phyloP scores from a whole-genome alignment of 2,888 invertebrate genomes.

The Erebia epiphron region DNA sequence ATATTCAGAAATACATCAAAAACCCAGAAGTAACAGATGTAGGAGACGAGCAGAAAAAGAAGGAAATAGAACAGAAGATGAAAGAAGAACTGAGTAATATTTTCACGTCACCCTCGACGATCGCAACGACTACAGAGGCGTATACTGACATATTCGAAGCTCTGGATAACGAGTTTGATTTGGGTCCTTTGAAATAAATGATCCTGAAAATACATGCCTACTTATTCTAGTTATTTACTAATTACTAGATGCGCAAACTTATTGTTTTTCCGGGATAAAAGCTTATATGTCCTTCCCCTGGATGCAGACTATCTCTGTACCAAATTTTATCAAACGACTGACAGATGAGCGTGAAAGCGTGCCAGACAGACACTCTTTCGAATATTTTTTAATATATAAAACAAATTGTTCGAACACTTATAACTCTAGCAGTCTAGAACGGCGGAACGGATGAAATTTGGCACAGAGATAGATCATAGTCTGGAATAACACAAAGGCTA shows the following conservation, averaged over 20 bases:
- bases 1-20: constrained; percentile 33
- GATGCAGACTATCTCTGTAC: no score
- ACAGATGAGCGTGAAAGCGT: no score
- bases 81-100: constrained; percentile 36
- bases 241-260: not conserved
- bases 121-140: constrained; percentile 19
- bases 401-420: no score
- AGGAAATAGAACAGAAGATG: constrained; percentile 35
- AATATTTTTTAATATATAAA: no score
- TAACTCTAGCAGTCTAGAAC: no score
- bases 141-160: constrained; percentile 39
- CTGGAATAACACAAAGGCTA: no score
- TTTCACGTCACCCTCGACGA: constrained; percentile 22
- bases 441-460: no score
- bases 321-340: no score
- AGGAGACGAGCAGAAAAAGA: constrained; percentile 27
- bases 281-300: no score
- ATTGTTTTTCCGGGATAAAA: no score
- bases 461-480: no score
- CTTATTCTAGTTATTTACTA: not conserved
- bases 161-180: constrained; percentile 39
- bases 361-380: no score
- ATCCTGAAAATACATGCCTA: not conserved
- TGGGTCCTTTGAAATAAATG: constrained; percentile 20
- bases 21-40: constrained; percentile 29